Evolutionary conservation across 2,797 vertebrate species (phyloP).

Genomic region (Labroides dimidiatus): DNA sequence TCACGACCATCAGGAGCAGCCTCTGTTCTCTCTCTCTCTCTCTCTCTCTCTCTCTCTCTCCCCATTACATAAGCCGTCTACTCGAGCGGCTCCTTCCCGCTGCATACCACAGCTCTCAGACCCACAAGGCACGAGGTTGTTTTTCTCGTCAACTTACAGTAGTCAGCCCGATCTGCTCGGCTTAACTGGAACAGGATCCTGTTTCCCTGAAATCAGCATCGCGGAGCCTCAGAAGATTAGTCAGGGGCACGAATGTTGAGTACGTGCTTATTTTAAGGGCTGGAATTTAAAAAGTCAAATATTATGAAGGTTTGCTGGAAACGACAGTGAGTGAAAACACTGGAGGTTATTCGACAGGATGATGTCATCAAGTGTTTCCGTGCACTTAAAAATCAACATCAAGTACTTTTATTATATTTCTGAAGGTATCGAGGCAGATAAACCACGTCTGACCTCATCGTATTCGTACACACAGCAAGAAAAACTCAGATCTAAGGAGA

Average conservation of each 20-base stretch:
- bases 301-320: neutral
- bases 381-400: too few species aligned
- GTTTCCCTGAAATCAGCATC: constrained; percentile 7
- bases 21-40: constrained; percentile 26
- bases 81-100: constrained; percentile 52
- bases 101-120: constrained; percentile 58
- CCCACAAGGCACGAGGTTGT: constrained; percentile 55
- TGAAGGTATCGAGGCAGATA: too few species aligned
- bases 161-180: constrained; percentile 46
- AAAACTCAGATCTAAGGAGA: too few species aligned
- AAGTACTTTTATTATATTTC: too few species aligned
- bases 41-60: neutral
- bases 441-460: too few species aligned
- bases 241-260: neutral
- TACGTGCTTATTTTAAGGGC: neutral
- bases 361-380: too few species aligned
- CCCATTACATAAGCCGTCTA: constrained; percentile 68
- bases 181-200: constrained; percentile 5
- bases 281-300: neutral
- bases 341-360: too few species aligned
- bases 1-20: constrained; percentile 55
- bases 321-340: too few species aligned
- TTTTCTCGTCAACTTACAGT: constrained; percentile 51
- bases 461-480: too few species aligned
- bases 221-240: neutral